Base-by-base conservation (phyloP, 1,140 invertebrate genomes). In the Mamestra configurata region DNA sequence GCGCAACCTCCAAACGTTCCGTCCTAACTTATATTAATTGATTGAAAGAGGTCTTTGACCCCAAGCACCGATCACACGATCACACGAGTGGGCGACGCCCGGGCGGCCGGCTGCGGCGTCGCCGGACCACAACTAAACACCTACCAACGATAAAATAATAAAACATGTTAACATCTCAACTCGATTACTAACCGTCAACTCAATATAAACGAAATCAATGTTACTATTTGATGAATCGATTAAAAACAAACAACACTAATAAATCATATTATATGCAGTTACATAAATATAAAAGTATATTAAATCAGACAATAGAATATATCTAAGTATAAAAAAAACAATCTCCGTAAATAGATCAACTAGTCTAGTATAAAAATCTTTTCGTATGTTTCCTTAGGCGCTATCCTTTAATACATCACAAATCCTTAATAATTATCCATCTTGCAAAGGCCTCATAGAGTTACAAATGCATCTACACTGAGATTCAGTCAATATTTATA, bases 221-320 rank as follows among this genome's bases (percentile, higher is more conserved):
- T 92, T 93, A 94, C 90, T 93, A 94, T 87, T 90, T 89, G 87
- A 90, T 94, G 89, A 92, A 94, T 94, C 93, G 93, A 94, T 85
- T 93, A 93, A 95, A 95, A 95, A 95, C 94, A 95, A 95, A 95
- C 95, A 95, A 95, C 95, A 95, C 93, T 94, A 95, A 95, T 95
- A 95, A 95, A 95, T 93, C 92, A 93, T 93, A 95, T 93, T 90
- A 92, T 89, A 78, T 79, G 75, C 71, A 89, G 86, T 87, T 90
- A 92, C 90, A 93, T 93, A 93, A 92, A 95, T 94, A 95, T 95
- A 95, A 95, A 95, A 93, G 93, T 94, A 95, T 94, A 90, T 95
- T 92, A 95, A 95, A 95, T 95, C 94, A 95, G 95, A 95, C 95
- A 94, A 95, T 95, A 95, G 91, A 94, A 95, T 95, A 95, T 95